Conservation (phyloP, 1,140 invertebrate species). For the Oscheius sp. region DNA sequence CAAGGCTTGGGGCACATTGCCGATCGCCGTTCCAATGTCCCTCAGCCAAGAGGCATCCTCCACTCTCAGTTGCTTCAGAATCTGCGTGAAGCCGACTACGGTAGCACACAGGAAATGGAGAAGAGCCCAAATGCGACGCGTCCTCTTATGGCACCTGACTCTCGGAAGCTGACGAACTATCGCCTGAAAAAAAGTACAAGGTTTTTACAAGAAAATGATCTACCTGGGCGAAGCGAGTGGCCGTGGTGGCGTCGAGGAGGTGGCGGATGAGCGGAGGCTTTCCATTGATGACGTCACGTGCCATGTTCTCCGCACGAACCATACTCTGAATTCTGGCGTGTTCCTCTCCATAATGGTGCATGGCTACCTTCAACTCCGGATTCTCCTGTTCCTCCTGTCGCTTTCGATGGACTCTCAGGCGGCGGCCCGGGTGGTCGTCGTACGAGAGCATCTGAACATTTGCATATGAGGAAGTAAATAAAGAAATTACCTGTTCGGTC, state of each 20-base stretch:
- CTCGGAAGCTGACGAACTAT: not conserved
- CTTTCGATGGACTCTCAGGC: not conserved
- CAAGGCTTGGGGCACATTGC: too few species aligned
- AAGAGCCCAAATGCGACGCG: not conserved
- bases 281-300: not conserved
- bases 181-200: not conserved
- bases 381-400: too few species aligned
- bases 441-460: not conserved
- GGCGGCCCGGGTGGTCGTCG: not conserved
- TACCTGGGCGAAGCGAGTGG: not conserved
- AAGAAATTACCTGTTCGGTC: not conserved
- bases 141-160: not conserved
- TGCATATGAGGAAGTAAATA: not conserved
- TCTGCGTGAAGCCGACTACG: not conserved
- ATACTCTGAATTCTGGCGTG: not conserved
- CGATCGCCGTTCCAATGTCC: too few species aligned
- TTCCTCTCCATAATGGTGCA: not conserved
- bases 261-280: not conserved
- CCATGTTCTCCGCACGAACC: not conserved
- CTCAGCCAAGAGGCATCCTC: too few species aligned
- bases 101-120: not conserved
- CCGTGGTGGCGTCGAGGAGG: not conserved
- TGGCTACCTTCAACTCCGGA: too few species aligned
- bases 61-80: too few species aligned
- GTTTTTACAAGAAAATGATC: not conserved